A percentile compares a stretch with the other conserved stretches of the same genome.
Conservation (phyloP, 2,888 invertebrate genomes). For the Brachyptera risi region DNA sequence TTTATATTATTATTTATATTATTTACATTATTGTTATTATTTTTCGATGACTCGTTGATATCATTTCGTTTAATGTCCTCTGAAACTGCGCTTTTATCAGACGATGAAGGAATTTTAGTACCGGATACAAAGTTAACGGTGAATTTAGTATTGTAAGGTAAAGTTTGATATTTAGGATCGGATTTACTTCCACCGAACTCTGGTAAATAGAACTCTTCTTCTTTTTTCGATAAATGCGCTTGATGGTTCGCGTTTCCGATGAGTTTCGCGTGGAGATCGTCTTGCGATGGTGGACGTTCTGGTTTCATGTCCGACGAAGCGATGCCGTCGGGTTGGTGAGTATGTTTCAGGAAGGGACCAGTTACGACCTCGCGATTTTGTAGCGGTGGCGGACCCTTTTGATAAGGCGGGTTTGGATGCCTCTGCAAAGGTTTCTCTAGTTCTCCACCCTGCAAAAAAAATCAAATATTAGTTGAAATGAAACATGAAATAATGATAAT, state of each 20-base stretch:
- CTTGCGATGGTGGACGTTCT: constrained; percentile 34
- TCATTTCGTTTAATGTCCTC: constrained; percentile 44
- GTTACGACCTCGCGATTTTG: constrained; percentile 17
- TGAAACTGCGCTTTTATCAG: constrained; percentile 43
- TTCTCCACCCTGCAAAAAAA: constrained; percentile 9
- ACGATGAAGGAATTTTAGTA: constrained; percentile 22
- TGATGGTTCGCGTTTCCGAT: constrained; percentile 17
- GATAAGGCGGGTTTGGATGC: constrained; percentile 2
- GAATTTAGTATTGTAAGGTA: constrained; percentile 87
- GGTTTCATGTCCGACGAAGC: constrained; percentile 40
- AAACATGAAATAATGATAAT: no score
- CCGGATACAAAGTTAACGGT: constrained; percentile 51
- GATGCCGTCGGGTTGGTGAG: constrained; percentile 43
- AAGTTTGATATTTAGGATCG: constrained; percentile 87
- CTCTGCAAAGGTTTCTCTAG: constrained; percentile 21
- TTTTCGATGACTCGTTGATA: constrained; percentile 34
- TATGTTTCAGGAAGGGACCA: constrained; percentile 37
- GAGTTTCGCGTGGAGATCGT: constrained; percentile 32
- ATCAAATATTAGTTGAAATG: no score
- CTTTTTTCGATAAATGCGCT: constrained; percentile 37
- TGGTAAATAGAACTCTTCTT: constrained; percentile 56
- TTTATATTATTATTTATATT: constrained; percentile 32
- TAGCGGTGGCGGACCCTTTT: constrained; percentile 13
- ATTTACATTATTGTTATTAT: constrained; percentile 32
- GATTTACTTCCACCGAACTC: constrained; percentile 77